Evolutionary conservation across 2,113 vertebrate species (phyloP).

Genomic region (Eulemur macaco): DNA sequence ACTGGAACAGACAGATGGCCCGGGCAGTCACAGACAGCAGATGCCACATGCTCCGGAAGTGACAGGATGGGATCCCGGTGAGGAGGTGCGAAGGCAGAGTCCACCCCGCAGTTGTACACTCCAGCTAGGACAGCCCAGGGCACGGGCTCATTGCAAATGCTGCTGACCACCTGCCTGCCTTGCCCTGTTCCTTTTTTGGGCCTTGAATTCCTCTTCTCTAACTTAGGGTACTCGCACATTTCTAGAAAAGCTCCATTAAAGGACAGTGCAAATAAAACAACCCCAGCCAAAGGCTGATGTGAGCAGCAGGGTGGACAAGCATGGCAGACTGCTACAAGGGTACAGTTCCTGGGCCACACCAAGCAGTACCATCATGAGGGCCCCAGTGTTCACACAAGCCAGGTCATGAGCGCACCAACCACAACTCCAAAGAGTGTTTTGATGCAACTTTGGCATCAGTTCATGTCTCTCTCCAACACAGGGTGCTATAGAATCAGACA

Average conservation of each 20-base stretch:
- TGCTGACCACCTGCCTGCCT: neutral
- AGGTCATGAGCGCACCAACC: neutral
- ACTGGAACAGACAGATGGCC: neutral
- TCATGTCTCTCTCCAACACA: neutral
- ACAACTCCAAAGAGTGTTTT: neutral
- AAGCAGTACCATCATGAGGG: neutral
- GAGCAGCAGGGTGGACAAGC: neutral
- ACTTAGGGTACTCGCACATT: neutral
- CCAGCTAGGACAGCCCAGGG: neutral
- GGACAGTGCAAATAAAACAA: neutral
- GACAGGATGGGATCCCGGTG: neutral
- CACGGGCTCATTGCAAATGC: neutral
- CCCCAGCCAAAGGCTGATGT: too few species aligned
- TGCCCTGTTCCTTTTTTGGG: neutral
- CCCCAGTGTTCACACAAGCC: neutral
- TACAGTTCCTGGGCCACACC: neutral
- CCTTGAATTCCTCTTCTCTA: neutral
- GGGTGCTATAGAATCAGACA: neutral
- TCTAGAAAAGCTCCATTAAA: neutral
- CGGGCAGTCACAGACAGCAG: neutral
- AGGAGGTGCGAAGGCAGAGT: neutral
- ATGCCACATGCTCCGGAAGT: accelerated
- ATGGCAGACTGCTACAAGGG: neutral
- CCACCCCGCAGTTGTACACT: accelerated
- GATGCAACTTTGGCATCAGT: neutral